Conservation (phyloP, 2,113 vertebrate species). For the Gavialis gangeticus region DNA sequence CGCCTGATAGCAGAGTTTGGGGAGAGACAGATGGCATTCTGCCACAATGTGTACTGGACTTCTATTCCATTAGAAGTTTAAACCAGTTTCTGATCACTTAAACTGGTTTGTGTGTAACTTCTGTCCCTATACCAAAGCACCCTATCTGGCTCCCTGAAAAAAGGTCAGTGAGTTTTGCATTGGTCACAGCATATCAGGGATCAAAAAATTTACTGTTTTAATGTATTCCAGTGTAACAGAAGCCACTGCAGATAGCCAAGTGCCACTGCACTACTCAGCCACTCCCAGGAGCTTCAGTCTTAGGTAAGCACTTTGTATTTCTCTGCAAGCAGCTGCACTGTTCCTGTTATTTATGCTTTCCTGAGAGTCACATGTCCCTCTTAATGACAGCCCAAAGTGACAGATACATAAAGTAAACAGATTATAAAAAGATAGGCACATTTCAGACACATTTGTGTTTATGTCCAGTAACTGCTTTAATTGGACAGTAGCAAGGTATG, state of each 20-base stretch:
- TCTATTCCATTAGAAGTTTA: no score
- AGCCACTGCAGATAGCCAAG: conserved; percentile 33
- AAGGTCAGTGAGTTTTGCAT: background rate
- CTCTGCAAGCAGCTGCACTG: background rate
- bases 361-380: background rate
- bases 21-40: no score
- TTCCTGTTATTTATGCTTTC: background rate
- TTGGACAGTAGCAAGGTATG: background rate
- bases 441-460: background rate
- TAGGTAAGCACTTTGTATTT: conserved; percentile 43
- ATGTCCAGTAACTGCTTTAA: background rate
- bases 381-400: background rate
- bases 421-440: background rate
- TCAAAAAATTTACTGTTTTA: background rate
- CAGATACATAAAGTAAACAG: background rate
- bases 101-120: no score
- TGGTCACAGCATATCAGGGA: background rate
- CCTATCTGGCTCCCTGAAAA: background rate
- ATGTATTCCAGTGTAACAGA: conserved; percentile 1
- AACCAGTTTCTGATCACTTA: no score
- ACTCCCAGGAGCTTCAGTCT: background rate
- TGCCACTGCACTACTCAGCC: background rate
- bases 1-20: no score
- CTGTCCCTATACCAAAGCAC: background rate
- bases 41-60: no score